Percentiles rank a stretch among this genome's conserved stretches.
phyloP scores from a whole-genome alignment of 2,888 invertebrate genomes.

The Andrena dorsata region DNA sequence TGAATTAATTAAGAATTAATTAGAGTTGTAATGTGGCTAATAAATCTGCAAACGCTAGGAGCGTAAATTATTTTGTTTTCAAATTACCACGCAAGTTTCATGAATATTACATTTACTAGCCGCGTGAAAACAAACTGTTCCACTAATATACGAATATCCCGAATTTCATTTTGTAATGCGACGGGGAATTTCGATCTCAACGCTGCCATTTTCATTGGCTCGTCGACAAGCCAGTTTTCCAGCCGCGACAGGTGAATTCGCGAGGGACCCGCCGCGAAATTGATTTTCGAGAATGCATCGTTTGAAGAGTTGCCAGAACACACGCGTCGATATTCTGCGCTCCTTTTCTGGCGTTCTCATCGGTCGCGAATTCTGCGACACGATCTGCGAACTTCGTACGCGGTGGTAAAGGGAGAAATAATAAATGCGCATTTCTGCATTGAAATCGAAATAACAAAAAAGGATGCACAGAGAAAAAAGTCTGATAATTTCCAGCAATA shows the following conservation, averaged over 20 bases:
- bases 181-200: slow-evolving; percentile 34
- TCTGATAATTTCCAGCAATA: not conserved
- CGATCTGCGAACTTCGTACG: slow-evolving; percentile 9
- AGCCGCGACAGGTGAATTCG: slow-evolving; percentile 58
- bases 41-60: too few species aligned
- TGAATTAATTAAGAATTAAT: too few species aligned
- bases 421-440: slow-evolving; percentile 17
- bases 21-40: too few species aligned
- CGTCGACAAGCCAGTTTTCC: slow-evolving; percentile 38
- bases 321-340: slow-evolving; percentile 53
- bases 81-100: too few species aligned
- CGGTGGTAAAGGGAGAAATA: not conserved
- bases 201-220: slow-evolving; percentile 61
- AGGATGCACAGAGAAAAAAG: slow-evolving; percentile 1
- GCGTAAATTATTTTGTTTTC: too few species aligned
- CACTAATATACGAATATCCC: slow-evolving; percentile 3
- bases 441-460: slow-evolving; percentile 7
- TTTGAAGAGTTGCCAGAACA: slow-evolving; percentile 74
- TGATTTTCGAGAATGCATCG: slow-evolving; percentile 74
- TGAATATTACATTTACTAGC: not conserved
- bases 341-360: not conserved
- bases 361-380: slow-evolving; percentile 27
- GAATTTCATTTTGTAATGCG: slow-evolving; percentile 27
- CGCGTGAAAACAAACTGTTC: not conserved
- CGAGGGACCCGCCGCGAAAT: slow-evolving; percentile 62